Base-by-base conservation (phyloP, 2,113 vertebrate species). In the Austrofundulus limnaeus region DNA sequence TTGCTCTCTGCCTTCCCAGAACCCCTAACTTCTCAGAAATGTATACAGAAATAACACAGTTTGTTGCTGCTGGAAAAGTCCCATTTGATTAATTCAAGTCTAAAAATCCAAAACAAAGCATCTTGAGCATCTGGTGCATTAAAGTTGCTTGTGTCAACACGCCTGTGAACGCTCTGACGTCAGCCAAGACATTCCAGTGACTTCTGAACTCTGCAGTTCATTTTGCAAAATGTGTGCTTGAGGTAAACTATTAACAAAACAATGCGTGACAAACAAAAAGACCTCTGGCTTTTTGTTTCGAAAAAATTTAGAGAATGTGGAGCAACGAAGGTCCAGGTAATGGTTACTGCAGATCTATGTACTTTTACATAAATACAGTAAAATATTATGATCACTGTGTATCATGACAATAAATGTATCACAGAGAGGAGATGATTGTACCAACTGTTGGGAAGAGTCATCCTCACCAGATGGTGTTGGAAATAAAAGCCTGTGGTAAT, bases 391-490 rank as follows among this genome's bases (percentile, higher is more conserved):
- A 49, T 62, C 57, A 64, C 17, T 25, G 3, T 38, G 59, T 61
- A 66, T 19, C 19, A 31, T 53, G 31, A 19, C 16, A 13, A 53
- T 53, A 20, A 76, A 71, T 76, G 45, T 55, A 69, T 75, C 24
- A 37, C 38, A 45, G 48, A 50, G 11, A 66, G 7, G 25, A 28
- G 25, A 28, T 28, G 25, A 28, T 28, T 28, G 25, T 28, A 28
- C 25, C 3, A 28, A 28, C 25, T 28, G 72, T 72, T 75, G 20
- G 58, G 41, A 31, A 70, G 53, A 56, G 46, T 38, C 59, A 16
- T 64, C 43, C 51, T 79, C 31, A 75, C 14, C 83, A 88, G 83
- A 82, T 88, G 85, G 78, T 70, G 74, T 53, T 78, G 45, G 42
- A 62, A 59, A 23, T 37, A 52, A 60, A 70, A 64, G 76, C 76